Percentiles rank a stretch among this genome's conserved stretches.
phyloP scores from a whole-genome alignment of 2,113 vertebrate species.

The Equus quagga region DNA sequence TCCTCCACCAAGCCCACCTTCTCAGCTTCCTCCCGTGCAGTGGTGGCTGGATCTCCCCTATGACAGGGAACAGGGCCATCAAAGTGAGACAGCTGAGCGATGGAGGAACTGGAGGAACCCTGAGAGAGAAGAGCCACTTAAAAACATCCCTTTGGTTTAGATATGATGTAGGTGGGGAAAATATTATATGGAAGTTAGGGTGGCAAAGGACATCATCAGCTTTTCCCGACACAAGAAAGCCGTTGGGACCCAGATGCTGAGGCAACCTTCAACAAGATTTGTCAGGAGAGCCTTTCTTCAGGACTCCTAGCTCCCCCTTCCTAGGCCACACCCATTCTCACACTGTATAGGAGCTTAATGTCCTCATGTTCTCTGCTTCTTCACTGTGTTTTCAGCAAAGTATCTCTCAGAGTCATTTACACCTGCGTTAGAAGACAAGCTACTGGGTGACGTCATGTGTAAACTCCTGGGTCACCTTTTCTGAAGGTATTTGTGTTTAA shows the following conservation, averaged over 20 bases:
- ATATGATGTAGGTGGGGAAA: not conserved
- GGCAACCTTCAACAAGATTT: not conserved
- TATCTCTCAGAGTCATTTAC: not conserved
- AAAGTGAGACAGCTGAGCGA: not conserved
- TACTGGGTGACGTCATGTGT: not conserved
- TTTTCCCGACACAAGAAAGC: not conserved
- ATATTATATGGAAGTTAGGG: not conserved
- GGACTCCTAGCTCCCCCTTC: not conserved
- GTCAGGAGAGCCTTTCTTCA: not conserved
- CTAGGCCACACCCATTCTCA: not conserved
- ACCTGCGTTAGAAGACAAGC: not conserved
- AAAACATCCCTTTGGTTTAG: conserved; percentile 6
- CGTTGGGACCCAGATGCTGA: not conserved
- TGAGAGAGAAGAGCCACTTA: not conserved
- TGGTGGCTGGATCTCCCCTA: not conserved
- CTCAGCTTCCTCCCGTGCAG: not conserved
- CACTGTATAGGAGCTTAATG: not conserved
- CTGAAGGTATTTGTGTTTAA: conserved; percentile 31
- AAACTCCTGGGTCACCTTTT: not conserved
- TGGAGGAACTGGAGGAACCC: not conserved
- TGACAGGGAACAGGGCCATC: not conserved
- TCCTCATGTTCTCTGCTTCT: not conserved
- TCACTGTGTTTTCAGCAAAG: not conserved
- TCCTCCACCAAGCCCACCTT: not conserved
- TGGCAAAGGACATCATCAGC: not conserved